Percentiles rank a stretch among this genome's conserved stretches.
phyloP scores from a whole-genome alignment of 2,797 vertebrate species.

The Chaenodraco wilsoni region DNA sequence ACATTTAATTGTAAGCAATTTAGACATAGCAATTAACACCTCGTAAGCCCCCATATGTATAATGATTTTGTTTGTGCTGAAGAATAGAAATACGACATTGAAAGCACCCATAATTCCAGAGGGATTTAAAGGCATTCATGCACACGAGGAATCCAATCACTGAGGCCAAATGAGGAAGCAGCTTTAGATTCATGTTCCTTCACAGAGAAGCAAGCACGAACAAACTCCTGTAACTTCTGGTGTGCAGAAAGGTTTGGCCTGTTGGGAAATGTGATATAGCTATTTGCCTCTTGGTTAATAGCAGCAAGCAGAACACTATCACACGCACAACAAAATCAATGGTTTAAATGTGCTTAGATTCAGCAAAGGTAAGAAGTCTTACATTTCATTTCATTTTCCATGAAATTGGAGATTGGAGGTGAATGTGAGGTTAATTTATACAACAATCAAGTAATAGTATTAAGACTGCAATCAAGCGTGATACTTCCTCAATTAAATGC shows the following conservation, averaged over 20 bases:
- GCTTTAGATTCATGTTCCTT: conserved; percentile 10
- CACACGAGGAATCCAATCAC: conserved; percentile 41
- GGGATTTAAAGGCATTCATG: conserved; percentile 35
- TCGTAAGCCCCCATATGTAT: neutral
- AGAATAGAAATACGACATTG: conserved; percentile 19
- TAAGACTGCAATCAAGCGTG: conserved; percentile 4
- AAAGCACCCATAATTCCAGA: conserved; percentile 1
- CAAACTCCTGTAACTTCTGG: conserved; percentile 26
- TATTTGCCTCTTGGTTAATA: neutral
- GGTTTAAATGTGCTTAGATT: neutral
- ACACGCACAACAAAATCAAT: neutral
- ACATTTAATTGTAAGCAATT: neutral
- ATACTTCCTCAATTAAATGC: conserved; percentile 4
- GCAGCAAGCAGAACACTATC: neutral
- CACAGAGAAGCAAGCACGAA: conserved; percentile 6
- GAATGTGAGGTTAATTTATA: neutral
- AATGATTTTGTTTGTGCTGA: conserved; percentile 13
- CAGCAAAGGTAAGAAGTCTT: neutral
- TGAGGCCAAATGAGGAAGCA: conserved; percentile 32
- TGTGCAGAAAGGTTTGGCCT: conserved; percentile 19
- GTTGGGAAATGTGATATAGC: conserved; percentile 30
- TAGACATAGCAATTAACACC: neutral
- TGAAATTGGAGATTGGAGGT: neutral
- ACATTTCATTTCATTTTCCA: neutral
- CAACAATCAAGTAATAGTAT: no score